Conservation (phyloP, 2,888 invertebrate genomes). For the Rutpela maculata region DNA sequence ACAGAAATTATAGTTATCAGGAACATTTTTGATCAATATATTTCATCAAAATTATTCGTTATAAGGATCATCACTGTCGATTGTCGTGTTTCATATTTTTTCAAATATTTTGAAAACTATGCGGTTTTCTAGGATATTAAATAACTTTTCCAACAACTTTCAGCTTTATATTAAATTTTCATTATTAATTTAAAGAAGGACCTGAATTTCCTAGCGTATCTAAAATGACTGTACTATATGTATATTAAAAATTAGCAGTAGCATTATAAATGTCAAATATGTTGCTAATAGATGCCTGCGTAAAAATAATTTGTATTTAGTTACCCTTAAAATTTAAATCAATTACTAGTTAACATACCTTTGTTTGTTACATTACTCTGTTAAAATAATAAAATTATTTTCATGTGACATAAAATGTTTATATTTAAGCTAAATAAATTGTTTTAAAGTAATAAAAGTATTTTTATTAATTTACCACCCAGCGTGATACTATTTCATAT, state of each 20-base stretch:
- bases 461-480: background rate
- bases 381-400: conserved; percentile 56
- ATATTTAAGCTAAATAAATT: conserved; percentile 66
- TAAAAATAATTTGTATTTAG: conserved; percentile 48
- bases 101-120: too few species aligned
- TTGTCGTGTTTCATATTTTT: too few species aligned
- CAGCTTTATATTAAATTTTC: too few species aligned
- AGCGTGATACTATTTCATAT: too few species aligned
- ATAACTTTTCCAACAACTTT: too few species aligned
- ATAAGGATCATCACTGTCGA: too few species aligned
- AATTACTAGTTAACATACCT: conserved; percentile 47
- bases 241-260: conserved; percentile 55
- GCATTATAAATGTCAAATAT: conserved; percentile 62
- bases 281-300: conserved; percentile 60
- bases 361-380: conserved; percentile 41
- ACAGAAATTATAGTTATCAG: too few species aligned
- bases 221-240: conserved; percentile 49
- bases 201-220: too few species aligned
- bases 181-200: too few species aligned
- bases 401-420: conserved; percentile 64
- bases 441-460: conserved; percentile 51
- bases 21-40: too few species aligned
- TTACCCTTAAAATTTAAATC: conserved; percentile 45
- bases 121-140: too few species aligned
- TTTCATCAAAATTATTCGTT: too few species aligned